Evolutionary conservation across 2,888 invertebrate species (phyloP).

Genomic region (Tipula helvola): DNA sequence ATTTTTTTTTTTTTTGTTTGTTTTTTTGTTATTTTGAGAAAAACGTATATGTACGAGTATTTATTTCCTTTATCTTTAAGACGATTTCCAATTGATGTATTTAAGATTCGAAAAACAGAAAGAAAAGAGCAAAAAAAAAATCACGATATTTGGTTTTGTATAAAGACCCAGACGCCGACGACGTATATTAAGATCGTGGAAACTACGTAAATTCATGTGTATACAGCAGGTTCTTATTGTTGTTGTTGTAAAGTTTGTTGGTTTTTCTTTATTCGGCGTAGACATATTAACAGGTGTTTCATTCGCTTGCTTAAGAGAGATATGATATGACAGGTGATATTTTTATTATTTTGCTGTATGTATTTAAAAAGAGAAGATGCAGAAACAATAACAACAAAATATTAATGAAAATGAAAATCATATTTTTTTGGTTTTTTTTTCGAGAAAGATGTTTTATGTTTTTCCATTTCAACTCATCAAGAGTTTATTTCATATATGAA

Average conservation of each 20-base stretch:
- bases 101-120: not conserved
- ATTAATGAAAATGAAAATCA: not conserved
- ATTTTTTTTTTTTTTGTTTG: too few species aligned
- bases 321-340: not conserved
- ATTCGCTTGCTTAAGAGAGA: not conserved
- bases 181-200: not conserved
- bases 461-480: not conserved
- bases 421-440: not conserved
- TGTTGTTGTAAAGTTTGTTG: not conserved
- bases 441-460: not conserved
- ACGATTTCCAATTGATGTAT: not conserved
- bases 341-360: not conserved
- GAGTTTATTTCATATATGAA: not conserved
- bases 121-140: not conserved
- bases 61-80: not conserved
- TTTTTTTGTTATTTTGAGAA: not conserved
- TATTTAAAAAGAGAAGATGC: not conserved
- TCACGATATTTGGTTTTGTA: not conserved
- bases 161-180: not conserved
- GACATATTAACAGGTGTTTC: not conserved
- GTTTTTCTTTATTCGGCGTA: not conserved
- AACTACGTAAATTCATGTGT: not conserved
- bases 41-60: not conserved
- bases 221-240: not conserved
- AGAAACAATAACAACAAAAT: not conserved